These are phyloP conservation scores for Hypercompe scribonia DNA, from an alignment of 2,888 invertebrate species.

Conservation along the genomic window DNA sequence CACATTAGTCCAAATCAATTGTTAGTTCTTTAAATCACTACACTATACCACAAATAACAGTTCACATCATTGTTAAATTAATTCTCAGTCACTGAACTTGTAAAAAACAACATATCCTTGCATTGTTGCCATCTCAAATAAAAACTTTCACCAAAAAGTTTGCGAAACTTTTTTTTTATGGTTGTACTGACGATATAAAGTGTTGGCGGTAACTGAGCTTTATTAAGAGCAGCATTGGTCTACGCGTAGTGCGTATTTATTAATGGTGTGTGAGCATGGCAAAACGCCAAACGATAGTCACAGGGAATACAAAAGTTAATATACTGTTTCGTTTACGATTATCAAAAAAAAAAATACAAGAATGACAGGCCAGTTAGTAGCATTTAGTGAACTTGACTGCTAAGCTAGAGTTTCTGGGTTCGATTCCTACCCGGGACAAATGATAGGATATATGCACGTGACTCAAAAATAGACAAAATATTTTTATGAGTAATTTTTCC, in stretches of 20 bases:
- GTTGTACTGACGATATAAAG: slow-evolving; percentile 25
- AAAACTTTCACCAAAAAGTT: slow-evolving; percentile 4
- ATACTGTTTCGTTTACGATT: slow-evolving; percentile 19
- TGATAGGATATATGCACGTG: too few relatives aligned
- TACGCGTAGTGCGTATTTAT: slow-evolving; percentile 45
- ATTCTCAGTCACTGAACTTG: slow-evolving; percentile 12
- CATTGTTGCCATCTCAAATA: slow-evolving; percentile 10
- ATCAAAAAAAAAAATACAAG: slow-evolving; percentile 11
- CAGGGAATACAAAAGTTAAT: slow-evolving; percentile 31
- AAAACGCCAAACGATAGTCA: slow-evolving; percentile 52
- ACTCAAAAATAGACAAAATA: too few relatives aligned
- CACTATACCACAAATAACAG: background rate
- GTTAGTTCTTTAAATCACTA: background rate
- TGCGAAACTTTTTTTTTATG: slow-evolving; percentile 4
- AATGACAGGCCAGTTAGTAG: background rate
- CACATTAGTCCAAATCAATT: slow-evolving; percentile 34
- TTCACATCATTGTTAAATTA: slow-evolving; percentile 6
- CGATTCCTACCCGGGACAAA: background rate
- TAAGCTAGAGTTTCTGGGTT: background rate
- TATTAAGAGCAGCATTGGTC: slow-evolving; percentile 9
- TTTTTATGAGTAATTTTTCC: too few relatives aligned
- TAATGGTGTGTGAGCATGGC: slow-evolving; percentile 57
- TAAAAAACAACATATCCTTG: slow-evolving; percentile 4
- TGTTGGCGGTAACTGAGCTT: slow-evolving; percentile 25
- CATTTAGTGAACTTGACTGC: background rate